Percentiles rank a stretch among this genome's conserved stretches.
Evolutionary conservation across 2,888 invertebrate species (phyloP).

Genomic region (Nematopogon swammerdamellus): DNA sequence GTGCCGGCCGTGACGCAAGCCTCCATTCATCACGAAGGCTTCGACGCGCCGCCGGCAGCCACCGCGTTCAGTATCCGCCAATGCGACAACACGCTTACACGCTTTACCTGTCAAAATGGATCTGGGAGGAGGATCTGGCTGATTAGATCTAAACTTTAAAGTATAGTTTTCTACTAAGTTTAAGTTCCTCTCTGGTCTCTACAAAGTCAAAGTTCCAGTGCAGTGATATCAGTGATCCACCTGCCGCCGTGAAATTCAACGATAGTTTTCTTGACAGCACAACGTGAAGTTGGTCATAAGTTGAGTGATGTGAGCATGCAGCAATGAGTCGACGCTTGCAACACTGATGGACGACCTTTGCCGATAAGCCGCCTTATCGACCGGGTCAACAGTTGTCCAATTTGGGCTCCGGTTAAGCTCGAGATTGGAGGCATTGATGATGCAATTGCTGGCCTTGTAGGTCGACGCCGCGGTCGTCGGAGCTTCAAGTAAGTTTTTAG

Average conservation of each 20-base stretch:
- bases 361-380: not conserved
- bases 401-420: not conserved
- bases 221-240: no score
- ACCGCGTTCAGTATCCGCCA: conserved; percentile 41
- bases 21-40: conserved; percentile 39
- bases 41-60: conserved; percentile 25
- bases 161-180: no score
- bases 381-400: not conserved
- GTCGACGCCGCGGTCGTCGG: not conserved
- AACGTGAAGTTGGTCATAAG: no score
- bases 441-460: not conserved
- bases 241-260: no score
- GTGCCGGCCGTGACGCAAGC: conserved; percentile 50
- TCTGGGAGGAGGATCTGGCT: not conserved
- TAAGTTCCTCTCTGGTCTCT: no score
- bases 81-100: conserved; percentile 50
- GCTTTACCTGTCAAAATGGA: conserved; percentile 18
- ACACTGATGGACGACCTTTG: not conserved
- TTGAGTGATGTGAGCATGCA: no score
- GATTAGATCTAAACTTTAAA: no score
- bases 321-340: not conserved
- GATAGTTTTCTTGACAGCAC: no score
- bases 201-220: no score
- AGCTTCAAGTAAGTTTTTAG: not conserved
- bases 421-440: no score